A percentile compares a stretch with the other conserved stretches of the same genome.
Conservation (phyloP, 2,113 vertebrate species). For the Coreoperca whiteheadi region DNA sequence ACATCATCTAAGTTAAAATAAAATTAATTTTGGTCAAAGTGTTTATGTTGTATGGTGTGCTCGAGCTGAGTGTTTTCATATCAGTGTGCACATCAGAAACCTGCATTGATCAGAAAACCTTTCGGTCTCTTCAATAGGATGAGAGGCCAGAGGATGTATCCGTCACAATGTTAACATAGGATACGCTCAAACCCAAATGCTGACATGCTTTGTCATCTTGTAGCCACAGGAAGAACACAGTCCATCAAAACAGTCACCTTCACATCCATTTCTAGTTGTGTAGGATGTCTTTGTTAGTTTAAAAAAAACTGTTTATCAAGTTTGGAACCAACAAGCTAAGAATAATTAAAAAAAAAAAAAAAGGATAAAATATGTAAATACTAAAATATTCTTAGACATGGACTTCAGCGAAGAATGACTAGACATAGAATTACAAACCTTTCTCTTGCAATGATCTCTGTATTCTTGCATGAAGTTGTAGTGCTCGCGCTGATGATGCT, state of each 20-base stretch:
- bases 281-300: neutral
- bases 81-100: neutral
- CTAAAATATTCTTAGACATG: neutral
- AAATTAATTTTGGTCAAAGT: neutral
- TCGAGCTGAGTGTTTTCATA: neutral
- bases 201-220: neutral
- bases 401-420: neutral
- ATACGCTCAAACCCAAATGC: neutral
- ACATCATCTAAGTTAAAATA: neutral
- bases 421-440: neutral
- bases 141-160: neutral
- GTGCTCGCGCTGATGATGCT: neutral
- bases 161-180: neutral
- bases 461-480: neutral
- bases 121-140: slow-evolving; percentile 2
- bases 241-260: neutral
- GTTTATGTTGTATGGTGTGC: neutral
- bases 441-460: neutral
- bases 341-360: neutral
- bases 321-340: neutral
- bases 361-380: neutral
- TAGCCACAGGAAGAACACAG: neutral
- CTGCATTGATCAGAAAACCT: slow-evolving; percentile 1
- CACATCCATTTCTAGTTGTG: neutral
- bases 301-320: neutral